Evolutionary conservation across 2,888 invertebrate genomes (phyloP).

Genomic region (Philopedon plagiatum): DNA sequence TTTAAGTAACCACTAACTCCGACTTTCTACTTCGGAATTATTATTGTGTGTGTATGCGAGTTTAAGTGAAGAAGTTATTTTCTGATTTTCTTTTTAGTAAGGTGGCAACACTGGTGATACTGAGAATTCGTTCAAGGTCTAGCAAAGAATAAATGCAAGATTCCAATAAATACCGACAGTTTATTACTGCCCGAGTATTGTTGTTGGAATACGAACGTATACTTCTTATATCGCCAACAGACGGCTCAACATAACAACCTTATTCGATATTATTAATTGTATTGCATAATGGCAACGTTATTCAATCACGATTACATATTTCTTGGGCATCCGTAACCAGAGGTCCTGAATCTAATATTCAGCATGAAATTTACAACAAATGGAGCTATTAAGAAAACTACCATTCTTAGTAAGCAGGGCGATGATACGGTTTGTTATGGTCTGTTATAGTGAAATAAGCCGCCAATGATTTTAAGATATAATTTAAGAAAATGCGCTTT

Average conservation of each 20-base stretch:
- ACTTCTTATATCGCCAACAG: neutral
- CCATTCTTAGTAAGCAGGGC: too few species aligned
- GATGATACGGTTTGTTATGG: neutral
- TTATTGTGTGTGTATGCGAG: too few species aligned
- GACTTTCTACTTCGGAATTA: too few species aligned
- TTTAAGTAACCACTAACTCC: too few species aligned
- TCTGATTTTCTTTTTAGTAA: too few species aligned
- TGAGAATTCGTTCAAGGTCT: neutral
- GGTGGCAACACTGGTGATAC: slow-evolving; percentile 6
- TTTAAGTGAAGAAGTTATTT: too few species aligned
- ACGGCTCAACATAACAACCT: neutral
- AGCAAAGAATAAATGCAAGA: slow-evolving; percentile 10
- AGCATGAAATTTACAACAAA: neutral
- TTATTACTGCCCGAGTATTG: slow-evolving; percentile 37
- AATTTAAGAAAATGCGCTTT: too few species aligned
- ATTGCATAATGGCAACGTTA: neutral
- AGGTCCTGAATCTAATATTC: neutral
- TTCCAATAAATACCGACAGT: slow-evolving; percentile 31
- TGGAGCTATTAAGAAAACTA: neutral
- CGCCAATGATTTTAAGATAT: too few species aligned
- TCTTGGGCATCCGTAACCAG: neutral
- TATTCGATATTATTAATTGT: neutral
- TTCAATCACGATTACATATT: neutral
- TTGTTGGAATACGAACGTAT: neutral
- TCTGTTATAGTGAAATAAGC: too few species aligned